Evolutionary conservation across 1,140 invertebrate species (phyloP), one percentile per base, ranked within the genome.

Genomic region (Drosophila repleta): DNA sequence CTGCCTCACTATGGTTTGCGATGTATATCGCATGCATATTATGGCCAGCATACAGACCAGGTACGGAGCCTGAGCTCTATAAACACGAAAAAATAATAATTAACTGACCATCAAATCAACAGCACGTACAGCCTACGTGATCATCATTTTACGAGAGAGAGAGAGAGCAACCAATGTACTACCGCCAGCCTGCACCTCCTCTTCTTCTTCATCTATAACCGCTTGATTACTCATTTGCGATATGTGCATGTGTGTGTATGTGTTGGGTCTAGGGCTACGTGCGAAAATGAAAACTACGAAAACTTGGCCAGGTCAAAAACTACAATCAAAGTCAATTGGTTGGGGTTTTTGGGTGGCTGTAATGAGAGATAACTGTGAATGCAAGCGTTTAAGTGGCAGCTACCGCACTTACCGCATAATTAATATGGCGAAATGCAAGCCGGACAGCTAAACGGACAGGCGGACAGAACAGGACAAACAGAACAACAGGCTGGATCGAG

Each of bases 81-180:
- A 87, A 87, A 82, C 82, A 88, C 75, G 32, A 87, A 82, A 82
- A 87, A 87, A 85, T 87, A 87, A 87, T 87, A 87, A 87, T 87
- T 87, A 87, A 87, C 82, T 87, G 82, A 82, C 82, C 82, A 87
- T 87, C 82, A 87, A 87, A 87, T 87, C 82, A 88, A 87, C 82
- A 82, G 78, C 82, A 87, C 82, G 82, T 87, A 87, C 83, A 72
- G 63, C 29, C 74, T 82, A 87, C 82, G 82, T 87, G 82, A 87
- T 74, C 83, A 87, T 87, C 85, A 87, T 87, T 88, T 87, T 45
- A 70, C 57, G 65, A 57, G 60, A 24, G 29, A 29, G 29, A 29
- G 65, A 57, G 55, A 20, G 41, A 35, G 32, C 2, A 11, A 35
- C 32, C 32, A 35, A 35, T 35, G 32, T 35, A 35, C 32, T 35